Base-by-base conservation (phyloP, 2,113 vertebrate genomes). In the Raja brachyura region DNA sequence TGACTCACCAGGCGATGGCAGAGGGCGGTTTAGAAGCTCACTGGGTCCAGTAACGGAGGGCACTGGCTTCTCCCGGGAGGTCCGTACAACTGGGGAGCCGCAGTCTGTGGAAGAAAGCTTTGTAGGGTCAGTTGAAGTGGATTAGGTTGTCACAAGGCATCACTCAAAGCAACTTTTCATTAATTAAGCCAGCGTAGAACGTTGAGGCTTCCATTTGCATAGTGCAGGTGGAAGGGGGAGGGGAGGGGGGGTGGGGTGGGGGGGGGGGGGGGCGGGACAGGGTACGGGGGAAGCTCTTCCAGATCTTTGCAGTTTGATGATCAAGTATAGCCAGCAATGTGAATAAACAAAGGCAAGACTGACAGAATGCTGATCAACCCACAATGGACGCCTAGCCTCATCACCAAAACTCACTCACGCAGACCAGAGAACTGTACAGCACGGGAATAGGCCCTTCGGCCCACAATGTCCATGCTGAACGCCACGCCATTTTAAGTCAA, bases 91-190 rank as follows among this genome's bases (percentile, higher is more conserved):
- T 18, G 93, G 70, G 56, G 61, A 56, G 77, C 93, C 66, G 79
- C 20, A 78, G 61, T 78, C 93, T 93, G 93, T 39, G 5, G 73
- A 90, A 0, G 39, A 95, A 94, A 95, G 96, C 95, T 97, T 97
- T 97, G 97, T 96, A 97, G 95, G 81, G 94, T 95, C 95, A 96
- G 96, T 94, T 93, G 95, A 94, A 94, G 93, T 93, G 96, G 97
- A 98, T 98, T 98, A 98, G 95, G 94, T 93, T 95, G 96, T 98
- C 98, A 98, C 97, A 96, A 95, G 96, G 96, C 97, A 97, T 97
- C 96, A 97, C 96, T 96, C 95, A 96, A 76, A 83, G 93, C 95
- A 94, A 95, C 94, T 96, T 96, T 94, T 94, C 95, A 95, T 94
- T 94, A 95, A 95, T 95, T 96, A 97, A 97, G 96, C 96, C 96